Evolutionary conservation across 2,797 vertebrate species (phyloP).

Genomic region (Rhynchotus rufescens): DNA sequence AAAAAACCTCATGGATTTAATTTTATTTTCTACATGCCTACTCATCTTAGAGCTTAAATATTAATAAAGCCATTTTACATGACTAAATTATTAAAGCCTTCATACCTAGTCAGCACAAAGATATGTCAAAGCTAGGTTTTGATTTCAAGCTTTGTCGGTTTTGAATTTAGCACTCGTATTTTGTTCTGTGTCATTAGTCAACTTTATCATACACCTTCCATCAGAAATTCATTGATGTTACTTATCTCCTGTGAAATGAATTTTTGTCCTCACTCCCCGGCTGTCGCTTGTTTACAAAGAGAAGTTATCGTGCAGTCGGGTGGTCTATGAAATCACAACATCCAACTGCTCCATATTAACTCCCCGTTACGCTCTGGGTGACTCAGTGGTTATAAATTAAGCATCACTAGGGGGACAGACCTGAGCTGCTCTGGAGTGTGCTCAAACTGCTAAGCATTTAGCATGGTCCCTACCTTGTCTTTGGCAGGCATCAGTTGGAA

Average conservation of each 20-base stretch:
- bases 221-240: background rate
- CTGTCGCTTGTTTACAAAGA: slow-evolving; percentile 1
- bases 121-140: background rate
- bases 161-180: slow-evolving; percentile 25
- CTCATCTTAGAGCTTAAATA: slow-evolving; percentile 25
- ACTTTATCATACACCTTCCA: background rate
- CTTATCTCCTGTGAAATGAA: background rate
- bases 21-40: slow-evolving; percentile 25
- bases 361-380: background rate
- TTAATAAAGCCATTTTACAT: slow-evolving; percentile 41
- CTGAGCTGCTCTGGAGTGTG: background rate
- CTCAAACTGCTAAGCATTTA: background rate
- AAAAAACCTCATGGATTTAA: background rate
- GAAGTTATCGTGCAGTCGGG: background rate
- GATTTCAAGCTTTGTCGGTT: slow-evolving; percentile 58
- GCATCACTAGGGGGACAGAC: background rate
- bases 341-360: background rate
- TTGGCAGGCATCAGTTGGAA: background rate
- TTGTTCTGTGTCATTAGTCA: slow-evolving; percentile 37
- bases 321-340: background rate
- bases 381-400: background rate
- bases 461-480: background rate
- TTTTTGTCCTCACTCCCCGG: background rate
- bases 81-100: slow-evolving; percentile 50
- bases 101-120: slow-evolving; percentile 27